A percentile compares a stretch with the other conserved stretches of the same genome.
phyloP scores from a whole-genome alignment of 2,888 invertebrate genomes.

The Anticlea derivata region DNA sequence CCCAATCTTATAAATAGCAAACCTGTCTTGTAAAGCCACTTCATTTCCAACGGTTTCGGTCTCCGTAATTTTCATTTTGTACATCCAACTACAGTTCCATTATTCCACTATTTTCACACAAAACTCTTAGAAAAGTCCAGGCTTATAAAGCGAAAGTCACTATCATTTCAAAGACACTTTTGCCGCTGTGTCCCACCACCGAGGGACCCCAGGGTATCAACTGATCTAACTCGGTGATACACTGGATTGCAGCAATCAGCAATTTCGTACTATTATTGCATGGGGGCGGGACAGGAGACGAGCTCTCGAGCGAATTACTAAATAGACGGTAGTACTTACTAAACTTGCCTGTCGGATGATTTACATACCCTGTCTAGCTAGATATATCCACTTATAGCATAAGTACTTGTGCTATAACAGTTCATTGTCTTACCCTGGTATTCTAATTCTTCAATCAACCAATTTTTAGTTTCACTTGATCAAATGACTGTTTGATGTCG shows the following conservation, averaged over 20 bases:
- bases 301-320: slow-evolving; percentile 70
- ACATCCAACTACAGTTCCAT: slow-evolving; percentile 19
- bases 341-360: slow-evolving; percentile 29
- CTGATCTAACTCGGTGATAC: slow-evolving; percentile 69
- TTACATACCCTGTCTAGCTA: slow-evolving; percentile 4
- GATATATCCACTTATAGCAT: no score
- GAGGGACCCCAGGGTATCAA: slow-evolving; percentile 55
- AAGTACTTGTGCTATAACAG: no score
- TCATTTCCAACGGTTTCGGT: slow-evolving; percentile 46
- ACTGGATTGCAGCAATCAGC: slow-evolving; percentile 76
- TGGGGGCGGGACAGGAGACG: slow-evolving; percentile 70
- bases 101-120: slow-evolving; percentile 22
- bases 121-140: background rate
- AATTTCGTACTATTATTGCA: slow-evolving; percentile 71
- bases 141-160: background rate
- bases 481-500: no score
- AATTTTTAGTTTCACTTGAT: no score
- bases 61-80: slow-evolving; percentile 69
- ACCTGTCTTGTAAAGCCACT: slow-evolving; percentile 48
- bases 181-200: slow-evolving; percentile 42
- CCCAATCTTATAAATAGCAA: slow-evolving; percentile 15
- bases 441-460: no score
- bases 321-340: slow-evolving; percentile 55
- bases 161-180: background rate
- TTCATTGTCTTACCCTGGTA: no score